These are phyloP conservation scores for Eurypyga helias DNA, from an alignment of 2,113 vertebrate genomes.

Conservation along the genomic window DNA sequence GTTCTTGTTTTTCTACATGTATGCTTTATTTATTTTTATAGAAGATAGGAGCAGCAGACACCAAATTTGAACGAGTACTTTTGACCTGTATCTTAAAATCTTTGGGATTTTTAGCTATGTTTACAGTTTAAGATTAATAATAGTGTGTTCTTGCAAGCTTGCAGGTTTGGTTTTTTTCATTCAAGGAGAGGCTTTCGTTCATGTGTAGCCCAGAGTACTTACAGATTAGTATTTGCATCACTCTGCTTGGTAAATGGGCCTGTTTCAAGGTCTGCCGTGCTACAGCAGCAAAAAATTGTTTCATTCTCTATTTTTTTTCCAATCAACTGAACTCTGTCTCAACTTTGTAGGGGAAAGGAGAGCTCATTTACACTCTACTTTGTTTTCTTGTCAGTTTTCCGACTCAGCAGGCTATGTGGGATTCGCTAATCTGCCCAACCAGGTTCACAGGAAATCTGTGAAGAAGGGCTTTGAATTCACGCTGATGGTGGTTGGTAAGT, in stretches of 20 bases:
- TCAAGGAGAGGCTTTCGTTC: not conserved
- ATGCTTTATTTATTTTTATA: not conserved
- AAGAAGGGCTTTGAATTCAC: conserved; percentile 92
- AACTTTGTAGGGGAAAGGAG: not conserved
- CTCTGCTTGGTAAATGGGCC: not conserved
- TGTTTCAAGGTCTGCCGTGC: not conserved
- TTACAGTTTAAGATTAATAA: not conserved
- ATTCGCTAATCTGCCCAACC: conserved; percentile 89
- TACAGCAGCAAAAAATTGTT: not conserved
- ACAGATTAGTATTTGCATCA: not conserved
- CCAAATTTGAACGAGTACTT: not conserved
- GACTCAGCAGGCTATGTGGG: conserved; percentile 85
- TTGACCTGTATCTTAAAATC: not conserved
- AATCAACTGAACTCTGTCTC: not conserved
- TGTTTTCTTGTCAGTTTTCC: conserved; percentile 76
- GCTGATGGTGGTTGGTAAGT: conserved; percentile 88
- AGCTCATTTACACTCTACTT: not conserved
- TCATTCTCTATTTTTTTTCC: not conserved
- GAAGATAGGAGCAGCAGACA: not conserved
- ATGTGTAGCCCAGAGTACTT: not conserved
- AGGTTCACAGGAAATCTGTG: conserved; percentile 91
- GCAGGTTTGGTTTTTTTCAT: not conserved
- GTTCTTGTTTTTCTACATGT: not conserved
- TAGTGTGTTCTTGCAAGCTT: not conserved
- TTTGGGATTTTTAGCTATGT: not conserved